A percentile compares a stretch with the other conserved stretches of the same genome.
phyloP scores from a whole-genome alignment of 2,797 vertebrate genomes.

The Eidolon dupreanum region DNA sequence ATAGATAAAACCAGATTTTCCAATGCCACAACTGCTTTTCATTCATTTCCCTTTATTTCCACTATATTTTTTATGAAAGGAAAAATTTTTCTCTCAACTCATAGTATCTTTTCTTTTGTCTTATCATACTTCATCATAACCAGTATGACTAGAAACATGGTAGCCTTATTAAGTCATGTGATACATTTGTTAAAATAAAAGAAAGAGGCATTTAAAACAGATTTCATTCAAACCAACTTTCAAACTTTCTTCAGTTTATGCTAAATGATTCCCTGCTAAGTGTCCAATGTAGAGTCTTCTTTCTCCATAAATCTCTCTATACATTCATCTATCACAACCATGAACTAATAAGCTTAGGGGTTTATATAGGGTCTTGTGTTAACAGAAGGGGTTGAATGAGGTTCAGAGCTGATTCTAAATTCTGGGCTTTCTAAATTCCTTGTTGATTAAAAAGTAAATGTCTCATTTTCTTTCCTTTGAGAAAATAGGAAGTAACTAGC shows the following conservation, averaged over 20 bases:
- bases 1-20: conserved; percentile 11
- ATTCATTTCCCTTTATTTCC: conserved; percentile 68
- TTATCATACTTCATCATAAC: conserved; percentile 41
- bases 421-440: neutral
- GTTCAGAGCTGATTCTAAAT: neutral
- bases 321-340: neutral
- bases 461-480: neutral
- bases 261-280: neutral
- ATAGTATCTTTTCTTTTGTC: conserved; percentile 72
- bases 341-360: neutral
- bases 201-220: conserved; percentile 55
- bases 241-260: neutral
- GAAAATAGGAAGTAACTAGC: neutral
- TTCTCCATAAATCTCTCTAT: neutral
- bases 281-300: neutral
- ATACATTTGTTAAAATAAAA: conserved; percentile 73
- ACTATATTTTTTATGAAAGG: neutral
- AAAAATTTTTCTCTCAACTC: conserved; percentile 34
- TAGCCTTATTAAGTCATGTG: conserved; percentile 61
- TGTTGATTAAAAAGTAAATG: neutral
- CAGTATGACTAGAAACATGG: conserved; percentile 48
- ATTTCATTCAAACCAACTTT: conserved; percentile 14
- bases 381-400: neutral
- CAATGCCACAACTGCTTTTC: conserved; percentile 66
- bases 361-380: neutral